Base-by-base conservation (phyloP, 1,140 invertebrate species). In the Amyelois transitella region DNA sequence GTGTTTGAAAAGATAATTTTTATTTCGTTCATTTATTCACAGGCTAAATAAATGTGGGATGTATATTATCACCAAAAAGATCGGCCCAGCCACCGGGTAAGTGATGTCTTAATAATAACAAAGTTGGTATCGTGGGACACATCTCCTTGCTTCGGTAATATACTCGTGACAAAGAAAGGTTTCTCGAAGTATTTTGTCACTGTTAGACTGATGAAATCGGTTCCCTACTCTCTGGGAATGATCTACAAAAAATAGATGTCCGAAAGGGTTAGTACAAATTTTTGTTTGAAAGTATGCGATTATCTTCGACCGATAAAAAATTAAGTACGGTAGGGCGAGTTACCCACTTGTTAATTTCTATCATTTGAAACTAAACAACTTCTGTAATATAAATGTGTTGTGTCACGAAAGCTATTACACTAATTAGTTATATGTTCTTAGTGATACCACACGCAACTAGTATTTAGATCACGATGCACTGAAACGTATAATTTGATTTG, bases 31-130 rank as follows among this genome's bases (percentile, higher is more conserved):
- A 71, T 70, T 75, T 68, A 73, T 70, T 49, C 69, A 62, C 66
- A 64, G 62, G 60, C 54, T 52, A 74, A 72, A 85, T 78, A 82
- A 83, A 87, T 77, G 76, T 74, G 65, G 64, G 60, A 82, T 71
- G n/a, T n/a, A 71, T 77, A 57, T 83, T 81, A 84, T 85, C 81
- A 64, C 58, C 49, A 62, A 64, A 66, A 60, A 63, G 67, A 87
- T 87, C 84, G 81, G 62, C 57, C 43, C 58, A 79, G 80, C 83
- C 81, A 86, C 81, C 77, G 84, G 72, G 80, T 79, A 87, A 83
- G 80, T 85, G 80, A 87, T 87, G 83, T 87, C 83, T 87, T 83
- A 81, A 86, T 85, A 85, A 81, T 83, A 79, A 83, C 78, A 72
- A 62, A 69, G 73, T 81, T 81, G 74, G 81, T 83, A 83, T 87